These are phyloP conservation scores for Pristionchus maxplancki DNA, from an alignment of 2,888 invertebrate species.

Conservation along the genomic window DNA sequence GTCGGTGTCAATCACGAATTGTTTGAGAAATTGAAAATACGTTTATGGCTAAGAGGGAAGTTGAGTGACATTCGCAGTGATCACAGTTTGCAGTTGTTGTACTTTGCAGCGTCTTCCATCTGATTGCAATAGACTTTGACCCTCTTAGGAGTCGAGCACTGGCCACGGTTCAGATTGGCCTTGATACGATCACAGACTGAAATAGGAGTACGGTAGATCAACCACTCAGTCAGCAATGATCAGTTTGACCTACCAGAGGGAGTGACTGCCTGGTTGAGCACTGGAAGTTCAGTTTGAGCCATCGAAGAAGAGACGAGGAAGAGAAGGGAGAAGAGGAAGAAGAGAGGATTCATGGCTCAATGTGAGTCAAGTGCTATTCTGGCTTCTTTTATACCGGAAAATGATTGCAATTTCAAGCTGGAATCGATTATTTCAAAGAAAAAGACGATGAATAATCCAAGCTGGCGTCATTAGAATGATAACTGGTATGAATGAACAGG, in stretches of 20 bases:
- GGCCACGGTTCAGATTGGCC: not conserved
- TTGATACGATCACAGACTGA: not conserved
- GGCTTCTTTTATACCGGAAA: not conserved
- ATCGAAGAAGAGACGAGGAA: not conserved
- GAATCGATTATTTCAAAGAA: not conserved
- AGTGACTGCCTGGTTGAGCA: not conserved
- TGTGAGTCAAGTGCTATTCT: not conserved
- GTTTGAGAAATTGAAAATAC: too few species aligned
- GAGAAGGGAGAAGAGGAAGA: constrained; percentile 1
- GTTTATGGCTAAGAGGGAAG: too few species aligned
- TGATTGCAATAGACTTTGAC: not conserved
- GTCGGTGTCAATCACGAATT: too few species aligned
- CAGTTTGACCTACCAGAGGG: not conserved
- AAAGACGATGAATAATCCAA: not conserved
- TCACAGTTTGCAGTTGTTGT: not conserved
- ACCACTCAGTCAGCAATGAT: not conserved
- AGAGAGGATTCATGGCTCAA: not conserved
- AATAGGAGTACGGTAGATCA: not conserved
- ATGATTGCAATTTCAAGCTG: not conserved
- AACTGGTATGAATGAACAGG: too few species aligned
- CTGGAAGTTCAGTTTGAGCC: not conserved
- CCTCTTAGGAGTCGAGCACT: constrained; percentile 7
- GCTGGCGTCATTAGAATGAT: not conserved
- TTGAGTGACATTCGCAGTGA: too few species aligned
- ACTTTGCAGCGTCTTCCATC: not conserved